Evolutionary conservation across 2,888 invertebrate species (phyloP), one percentile per base, ranked within the genome.

Genomic region (Mythimna albipuncta): DNA sequence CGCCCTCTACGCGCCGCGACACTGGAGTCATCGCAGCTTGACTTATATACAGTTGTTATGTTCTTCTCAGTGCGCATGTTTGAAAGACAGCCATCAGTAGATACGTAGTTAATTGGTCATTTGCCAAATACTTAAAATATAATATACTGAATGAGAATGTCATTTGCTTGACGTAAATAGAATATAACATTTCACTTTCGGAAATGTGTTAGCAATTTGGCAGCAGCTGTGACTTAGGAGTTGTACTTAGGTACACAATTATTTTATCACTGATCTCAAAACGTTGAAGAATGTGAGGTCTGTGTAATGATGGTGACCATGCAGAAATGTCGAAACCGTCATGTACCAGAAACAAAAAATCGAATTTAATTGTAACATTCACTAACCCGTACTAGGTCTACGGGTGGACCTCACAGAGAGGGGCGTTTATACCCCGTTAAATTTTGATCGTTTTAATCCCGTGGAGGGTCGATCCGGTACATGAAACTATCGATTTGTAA

Each of bases 1-100:
- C 83, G 83, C 81, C 76, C 89, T 87, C 86, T 85, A 81, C 84
- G 83, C 73, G 78, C 74, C 75, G 75, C 72, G 79, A 75, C 63
- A 82, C 81, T 82, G 71, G 68, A 85, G 73, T 81, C 83, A 82
- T 59, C 66, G 73, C 69, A 63, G 61, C 70, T 70, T 74, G 69
- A 13, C 52, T 75, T 77, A 41, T 44, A 38, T 75, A 77, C 16
- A n/a, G 50, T 5, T 52, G 19, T 21, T 69, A 35, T 44, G 50
- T 50, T 70, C 21, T 19, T 41, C 70, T 32, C 21, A 69, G n/a
- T 68, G 58, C 38, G 74, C 77, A 69, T 69, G 74, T 69, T 74
- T 54, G n/a, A 19, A 11, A 44, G n/a, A 74, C 1, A 19, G 32
- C n/a, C 57, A 35, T 75, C 41, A 41, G 41, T 54, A 52, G 38